phyloP scores from a whole-genome alignment of 2,888 invertebrate genomes.

The Eupithecia abbreviata region DNA sequence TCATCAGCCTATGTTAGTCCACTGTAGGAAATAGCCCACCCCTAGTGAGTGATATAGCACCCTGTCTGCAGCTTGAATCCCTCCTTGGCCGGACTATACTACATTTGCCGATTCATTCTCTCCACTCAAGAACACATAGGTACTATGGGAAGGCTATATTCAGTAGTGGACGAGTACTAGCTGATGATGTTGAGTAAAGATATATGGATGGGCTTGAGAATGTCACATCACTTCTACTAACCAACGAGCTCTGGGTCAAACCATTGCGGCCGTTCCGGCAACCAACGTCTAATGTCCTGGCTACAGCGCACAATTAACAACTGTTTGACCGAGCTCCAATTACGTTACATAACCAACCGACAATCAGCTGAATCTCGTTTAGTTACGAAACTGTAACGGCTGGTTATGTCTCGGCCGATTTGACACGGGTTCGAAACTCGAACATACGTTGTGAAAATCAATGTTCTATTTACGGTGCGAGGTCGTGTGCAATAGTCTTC shows the following conservation, averaged over 20 bases:
- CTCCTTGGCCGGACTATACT: no score
- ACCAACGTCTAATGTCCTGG: constrained; percentile 6
- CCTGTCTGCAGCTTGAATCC: no score
- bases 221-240: background rate
- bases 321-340: constrained; percentile 25
- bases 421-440: constrained; percentile 54
- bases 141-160: no score
- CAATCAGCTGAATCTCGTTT: constrained; percentile 30
- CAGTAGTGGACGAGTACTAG: no score
- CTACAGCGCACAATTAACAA: constrained; percentile 16
- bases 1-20: no score
- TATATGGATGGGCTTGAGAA: no score
- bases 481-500: constrained; percentile 16
- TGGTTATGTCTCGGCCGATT: constrained; percentile 58
- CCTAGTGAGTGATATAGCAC: no score
- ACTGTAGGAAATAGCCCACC: no score
- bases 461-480: constrained; percentile 23
- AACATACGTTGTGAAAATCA: constrained; percentile 45
- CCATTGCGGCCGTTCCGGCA: constrained; percentile 2
- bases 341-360: constrained; percentile 31
- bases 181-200: no score
- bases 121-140: no score
- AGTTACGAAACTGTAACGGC: constrained; percentile 40
- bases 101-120: no score
- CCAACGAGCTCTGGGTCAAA: background rate